A percentile compares a stretch with the other conserved stretches of the same genome.
Conservation (phyloP, 1,140 invertebrate genomes). For the Brachionus angularis region DNA sequence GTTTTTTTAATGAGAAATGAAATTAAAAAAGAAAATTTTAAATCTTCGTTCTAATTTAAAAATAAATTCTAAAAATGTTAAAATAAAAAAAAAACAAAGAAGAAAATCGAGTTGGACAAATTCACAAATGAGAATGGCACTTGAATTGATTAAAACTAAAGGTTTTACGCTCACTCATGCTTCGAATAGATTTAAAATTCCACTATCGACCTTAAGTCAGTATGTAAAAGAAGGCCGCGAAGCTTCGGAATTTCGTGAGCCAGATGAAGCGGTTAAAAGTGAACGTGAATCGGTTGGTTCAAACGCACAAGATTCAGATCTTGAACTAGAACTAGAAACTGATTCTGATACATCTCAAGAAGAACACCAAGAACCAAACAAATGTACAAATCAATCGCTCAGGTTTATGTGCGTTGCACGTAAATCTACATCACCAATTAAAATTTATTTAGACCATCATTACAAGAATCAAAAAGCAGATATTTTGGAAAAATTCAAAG, state of each 20-base stretch:
- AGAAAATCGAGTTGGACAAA: not conserved
- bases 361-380: not conserved
- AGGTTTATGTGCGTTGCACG: not conserved
- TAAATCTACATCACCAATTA: constrained; percentile 27
- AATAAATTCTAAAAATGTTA: not conserved
- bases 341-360: constrained; percentile 1
- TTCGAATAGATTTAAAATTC: not conserved
- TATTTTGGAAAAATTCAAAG: not conserved
- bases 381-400: not conserved
- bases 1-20: no score
- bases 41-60: no score
- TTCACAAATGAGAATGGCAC: constrained; percentile 9
- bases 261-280: not conserved
- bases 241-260: not conserved
- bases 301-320: no score
- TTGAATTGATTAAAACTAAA: not conserved
- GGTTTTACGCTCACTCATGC: not conserved
- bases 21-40: no score
- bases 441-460: not conserved
- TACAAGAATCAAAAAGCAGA: not conserved
- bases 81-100: not conserved
- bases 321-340: not conserved
- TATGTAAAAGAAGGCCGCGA: constrained; percentile 1
- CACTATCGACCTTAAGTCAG: not conserved
- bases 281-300: not conserved